Percentiles rank a stretch among this genome's conserved stretches.
Evolutionary conservation across 1,140 invertebrate genomes (phyloP).

Genomic region (Anastrepha obliqua): DNA sequence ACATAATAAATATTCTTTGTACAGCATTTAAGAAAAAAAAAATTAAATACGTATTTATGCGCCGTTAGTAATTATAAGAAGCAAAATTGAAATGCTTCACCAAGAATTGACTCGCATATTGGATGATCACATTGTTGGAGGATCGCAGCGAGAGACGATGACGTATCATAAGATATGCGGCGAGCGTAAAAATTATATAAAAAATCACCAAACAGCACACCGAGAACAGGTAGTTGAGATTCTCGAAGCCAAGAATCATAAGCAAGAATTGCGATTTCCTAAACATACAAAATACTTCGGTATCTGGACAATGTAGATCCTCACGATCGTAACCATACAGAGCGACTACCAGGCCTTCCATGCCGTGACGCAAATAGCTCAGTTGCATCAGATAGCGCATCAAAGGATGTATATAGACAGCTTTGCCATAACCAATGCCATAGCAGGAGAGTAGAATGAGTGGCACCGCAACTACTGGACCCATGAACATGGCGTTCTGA

Average conservation of each 20-base stretch:
- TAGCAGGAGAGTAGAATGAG: slow-evolving; percentile 86
- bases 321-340: slow-evolving; percentile 85
- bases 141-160: slow-evolving; percentile 64
- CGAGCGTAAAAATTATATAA: slow-evolving; percentile 68
- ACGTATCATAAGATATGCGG: slow-evolving; percentile 68
- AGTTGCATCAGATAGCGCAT: slow-evolving; percentile 84
- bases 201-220: slow-evolving; percentile 65
- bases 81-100: slow-evolving; percentile 71
- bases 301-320: slow-evolving; percentile 80
- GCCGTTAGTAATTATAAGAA: slow-evolving; percentile 69
- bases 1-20: background rate
- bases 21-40: background rate
- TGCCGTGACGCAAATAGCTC: slow-evolving; percentile 86
- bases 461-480: slow-evolving; percentile 83
- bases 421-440: slow-evolving; percentile 81
- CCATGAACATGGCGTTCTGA: slow-evolving; percentile 87
- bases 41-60: background rate
- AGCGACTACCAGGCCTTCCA: slow-evolving; percentile 86
- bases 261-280: slow-evolving; percentile 77
- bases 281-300: slow-evolving; percentile 83
- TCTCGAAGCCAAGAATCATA: slow-evolving; percentile 69
- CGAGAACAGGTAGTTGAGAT: slow-evolving; percentile 67
- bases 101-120: slow-evolving; percentile 64
- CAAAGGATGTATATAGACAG: slow-evolving; percentile 78
- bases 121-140: slow-evolving; percentile 60